Conservation (phyloP, 2,797 vertebrate species). For the Notoglanidium macrostoma region DNA sequence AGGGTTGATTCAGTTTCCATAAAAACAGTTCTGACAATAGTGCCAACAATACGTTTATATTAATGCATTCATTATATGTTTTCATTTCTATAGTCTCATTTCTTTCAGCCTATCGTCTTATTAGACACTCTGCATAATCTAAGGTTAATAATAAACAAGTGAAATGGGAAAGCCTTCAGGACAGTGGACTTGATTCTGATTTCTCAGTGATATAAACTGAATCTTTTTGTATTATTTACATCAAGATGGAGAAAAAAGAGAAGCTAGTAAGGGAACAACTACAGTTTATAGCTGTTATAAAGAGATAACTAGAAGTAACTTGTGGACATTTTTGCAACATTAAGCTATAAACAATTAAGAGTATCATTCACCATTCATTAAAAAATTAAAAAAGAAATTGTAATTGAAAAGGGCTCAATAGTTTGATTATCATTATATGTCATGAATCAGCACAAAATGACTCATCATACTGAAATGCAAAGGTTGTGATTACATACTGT, state of each 20-base stretch:
- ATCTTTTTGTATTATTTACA: neutral
- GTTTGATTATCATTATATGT: neutral
- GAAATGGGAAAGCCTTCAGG: neutral
- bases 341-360: neutral
- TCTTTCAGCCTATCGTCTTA: neutral
- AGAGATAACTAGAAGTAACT: neutral
- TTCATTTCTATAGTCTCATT: neutral
- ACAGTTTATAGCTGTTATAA: neutral
- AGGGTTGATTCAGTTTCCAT: neutral
- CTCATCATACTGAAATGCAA: neutral
- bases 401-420: neutral
- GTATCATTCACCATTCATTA: neutral
- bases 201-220: neutral
- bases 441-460: neutral
- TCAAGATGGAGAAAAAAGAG: neutral
- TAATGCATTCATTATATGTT: neutral
- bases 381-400: neutral
- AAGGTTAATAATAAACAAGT: neutral
- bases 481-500: neutral
- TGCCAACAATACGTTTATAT: neutral
- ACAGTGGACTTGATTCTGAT: neutral
- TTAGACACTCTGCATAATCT: neutral
- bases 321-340: neutral
- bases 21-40: neutral
- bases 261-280: neutral